Percentiles rank a stretch among this genome's conserved stretches.
phyloP scores from a whole-genome alignment of 1,140 invertebrate species.

The Battus philenor region DNA sequence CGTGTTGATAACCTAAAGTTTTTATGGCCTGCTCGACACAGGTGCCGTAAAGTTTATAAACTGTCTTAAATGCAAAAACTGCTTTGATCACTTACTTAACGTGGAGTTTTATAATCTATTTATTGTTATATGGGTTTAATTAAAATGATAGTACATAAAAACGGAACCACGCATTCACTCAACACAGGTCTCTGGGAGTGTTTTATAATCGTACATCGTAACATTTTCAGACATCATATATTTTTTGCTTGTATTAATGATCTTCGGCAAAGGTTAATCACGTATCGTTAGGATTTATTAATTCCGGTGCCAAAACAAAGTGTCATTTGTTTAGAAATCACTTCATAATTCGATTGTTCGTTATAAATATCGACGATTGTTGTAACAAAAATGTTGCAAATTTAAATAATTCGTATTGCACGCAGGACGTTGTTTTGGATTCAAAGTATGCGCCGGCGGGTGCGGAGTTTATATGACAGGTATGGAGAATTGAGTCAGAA shows the following conservation, averaged over 20 bases:
- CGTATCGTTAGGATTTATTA: conserved; percentile 6
- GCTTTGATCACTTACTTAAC: background rate
- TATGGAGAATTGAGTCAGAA: conserved; percentile 48
- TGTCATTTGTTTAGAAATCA: conserved; percentile 15
- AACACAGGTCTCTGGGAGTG: no score
- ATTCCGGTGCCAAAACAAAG: conserved; percentile 13
- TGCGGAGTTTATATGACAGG: conserved; percentile 47
- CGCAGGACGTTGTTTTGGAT: conserved; percentile 16
- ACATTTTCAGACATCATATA: no score
- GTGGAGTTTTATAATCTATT: background rate
- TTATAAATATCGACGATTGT: conserved; percentile 4
- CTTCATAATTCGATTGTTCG: conserved; percentile 10
- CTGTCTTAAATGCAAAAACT: background rate
- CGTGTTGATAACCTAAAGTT: conserved; percentile 9
- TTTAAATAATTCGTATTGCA: conserved; percentile 9
- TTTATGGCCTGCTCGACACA: background rate
- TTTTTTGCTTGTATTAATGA: no score
- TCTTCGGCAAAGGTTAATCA: conserved; percentile 10
- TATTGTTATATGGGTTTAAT: background rate
- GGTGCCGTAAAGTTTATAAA: background rate
- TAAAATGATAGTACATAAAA: no score
- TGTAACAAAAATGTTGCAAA: conserved; percentile 4
- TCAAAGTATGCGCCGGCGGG: conserved; percentile 29
- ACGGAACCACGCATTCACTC: no score
- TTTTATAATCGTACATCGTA: no score